Percentiles rank a stretch among this genome's conserved stretches.
phyloP scores from a whole-genome alignment of 2,797 vertebrate genomes.

The Sternarchorhynchus goeldii region DNA sequence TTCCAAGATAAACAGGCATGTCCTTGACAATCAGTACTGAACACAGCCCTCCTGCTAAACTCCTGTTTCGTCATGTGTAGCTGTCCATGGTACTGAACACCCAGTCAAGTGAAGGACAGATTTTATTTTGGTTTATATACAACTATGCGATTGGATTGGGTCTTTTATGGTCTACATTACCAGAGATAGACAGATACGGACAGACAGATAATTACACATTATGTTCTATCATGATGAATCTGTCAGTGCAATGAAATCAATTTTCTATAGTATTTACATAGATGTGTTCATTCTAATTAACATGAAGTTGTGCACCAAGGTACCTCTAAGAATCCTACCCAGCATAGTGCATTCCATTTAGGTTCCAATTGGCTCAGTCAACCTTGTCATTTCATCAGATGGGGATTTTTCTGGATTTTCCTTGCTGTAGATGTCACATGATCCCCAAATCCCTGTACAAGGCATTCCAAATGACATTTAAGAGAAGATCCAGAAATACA shows the following conservation, averaged over 20 bases:
- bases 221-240: neutral
- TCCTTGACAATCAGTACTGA: neutral
- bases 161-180: neutral
- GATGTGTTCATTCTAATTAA: neutral
- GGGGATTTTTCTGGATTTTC: slow-evolving; percentile 66
- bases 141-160: neutral
- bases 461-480: slow-evolving; percentile 69
- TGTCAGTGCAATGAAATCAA: neutral
- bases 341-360: slow-evolving; percentile 14
- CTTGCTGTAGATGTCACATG: slow-evolving; percentile 48
- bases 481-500: slow-evolving; percentile 17
- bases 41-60: neutral
- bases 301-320: neutral
- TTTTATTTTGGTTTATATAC: neutral
- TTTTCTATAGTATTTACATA: slow-evolving; percentile 12
- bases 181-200: neutral
- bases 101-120: neutral
- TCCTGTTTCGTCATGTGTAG: neutral
- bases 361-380: slow-evolving; percentile 44
- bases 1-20: neutral
- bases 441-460: slow-evolving; percentile 51
- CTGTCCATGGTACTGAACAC: slow-evolving; percentile 12
- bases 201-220: neutral
- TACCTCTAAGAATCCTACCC: neutral
- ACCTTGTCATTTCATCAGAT: slow-evolving; percentile 62